Evolutionary conservation across 2,797 vertebrate genomes (phyloP).

Genomic region (Pseudochaenichthys georgianus): DNA sequence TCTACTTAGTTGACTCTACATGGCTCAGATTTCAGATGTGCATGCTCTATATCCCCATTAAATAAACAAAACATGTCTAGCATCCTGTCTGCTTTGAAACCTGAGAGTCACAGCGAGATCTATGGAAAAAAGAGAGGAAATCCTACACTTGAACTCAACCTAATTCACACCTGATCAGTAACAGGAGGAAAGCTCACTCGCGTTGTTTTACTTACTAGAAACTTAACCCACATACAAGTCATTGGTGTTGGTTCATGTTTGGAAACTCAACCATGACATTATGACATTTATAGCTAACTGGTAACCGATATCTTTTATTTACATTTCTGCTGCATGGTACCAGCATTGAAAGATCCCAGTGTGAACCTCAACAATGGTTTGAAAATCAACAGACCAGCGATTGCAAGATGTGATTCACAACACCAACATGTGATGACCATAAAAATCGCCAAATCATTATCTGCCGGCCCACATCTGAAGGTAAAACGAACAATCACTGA

Average conservation of each 20-base stretch:
- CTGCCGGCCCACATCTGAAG: constrained; percentile 65
- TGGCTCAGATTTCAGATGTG: constrained; percentile 24
- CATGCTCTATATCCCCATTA: constrained; percentile 2
- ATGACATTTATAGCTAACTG: no score
- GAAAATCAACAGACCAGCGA: constrained; percentile 5
- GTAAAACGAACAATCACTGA: constrained; percentile 36
- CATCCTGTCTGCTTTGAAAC: constrained; percentile 48
- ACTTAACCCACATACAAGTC: neutral
- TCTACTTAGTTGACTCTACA: neutral
- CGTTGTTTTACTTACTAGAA: constrained; percentile 27
- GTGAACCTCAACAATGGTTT: neutral
- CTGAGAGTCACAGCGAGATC: constrained; percentile 25
- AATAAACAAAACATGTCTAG: constrained; percentile 25
- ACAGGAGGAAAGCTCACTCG: constrained; percentile 15
- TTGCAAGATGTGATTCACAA: constrained; percentile 12
- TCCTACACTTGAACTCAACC: constrained; percentile 51
- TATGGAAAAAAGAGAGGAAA: constrained; percentile 61
- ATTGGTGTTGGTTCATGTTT: neutral
- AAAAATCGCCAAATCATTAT: constrained; percentile 52
- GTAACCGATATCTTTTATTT: no score
- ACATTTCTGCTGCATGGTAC: no score
- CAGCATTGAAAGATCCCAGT: neutral
- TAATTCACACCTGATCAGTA: constrained; percentile 1
- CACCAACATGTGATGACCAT: constrained; percentile 1
- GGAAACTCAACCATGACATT: neutral